Percentiles rank a stretch among this genome's conserved stretches.
These are phyloP conservation scores for Falcunculus frontatus DNA, from an alignment of 2,113 vertebrate genomes.

Conservation along the genomic window DNA sequence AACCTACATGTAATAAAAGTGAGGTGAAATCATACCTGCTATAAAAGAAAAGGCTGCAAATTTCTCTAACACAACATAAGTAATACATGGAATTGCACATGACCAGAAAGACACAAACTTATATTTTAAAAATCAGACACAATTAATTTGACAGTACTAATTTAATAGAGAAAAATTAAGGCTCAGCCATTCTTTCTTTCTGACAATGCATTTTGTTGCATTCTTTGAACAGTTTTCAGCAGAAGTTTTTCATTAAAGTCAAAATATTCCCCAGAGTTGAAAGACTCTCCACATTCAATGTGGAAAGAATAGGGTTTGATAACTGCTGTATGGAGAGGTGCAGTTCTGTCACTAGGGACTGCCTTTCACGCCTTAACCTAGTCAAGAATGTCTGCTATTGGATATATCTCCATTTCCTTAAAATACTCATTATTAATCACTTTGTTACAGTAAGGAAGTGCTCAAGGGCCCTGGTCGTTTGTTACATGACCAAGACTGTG, in stretches of 20 bases:
- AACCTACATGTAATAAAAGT: neutral
- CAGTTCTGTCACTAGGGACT: neutral
- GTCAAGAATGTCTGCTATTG: neutral
- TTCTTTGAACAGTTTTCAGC: neutral
- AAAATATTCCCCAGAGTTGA: neutral
- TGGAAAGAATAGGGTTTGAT: neutral
- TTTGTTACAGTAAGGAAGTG: neutral
- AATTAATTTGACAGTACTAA: neutral
- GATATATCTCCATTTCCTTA: neutral
- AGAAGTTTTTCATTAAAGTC: neutral
- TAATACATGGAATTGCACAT: neutral
- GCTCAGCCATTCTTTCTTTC: neutral
- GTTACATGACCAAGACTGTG: neutral
- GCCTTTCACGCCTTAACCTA: neutral
- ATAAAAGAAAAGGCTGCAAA: neutral
- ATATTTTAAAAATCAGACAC: neutral
- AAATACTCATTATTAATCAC: neutral
- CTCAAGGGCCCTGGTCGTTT: neutral
- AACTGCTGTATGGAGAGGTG: neutral
- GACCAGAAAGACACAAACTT: neutral
- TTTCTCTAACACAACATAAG: neutral
- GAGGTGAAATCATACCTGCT: neutral
- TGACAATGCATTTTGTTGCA: neutral
- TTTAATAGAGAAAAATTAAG: neutral
- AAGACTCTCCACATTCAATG: neutral